Conservation (phyloP, 2,113 vertebrate species). For the Emydura subglobosa region DNA sequence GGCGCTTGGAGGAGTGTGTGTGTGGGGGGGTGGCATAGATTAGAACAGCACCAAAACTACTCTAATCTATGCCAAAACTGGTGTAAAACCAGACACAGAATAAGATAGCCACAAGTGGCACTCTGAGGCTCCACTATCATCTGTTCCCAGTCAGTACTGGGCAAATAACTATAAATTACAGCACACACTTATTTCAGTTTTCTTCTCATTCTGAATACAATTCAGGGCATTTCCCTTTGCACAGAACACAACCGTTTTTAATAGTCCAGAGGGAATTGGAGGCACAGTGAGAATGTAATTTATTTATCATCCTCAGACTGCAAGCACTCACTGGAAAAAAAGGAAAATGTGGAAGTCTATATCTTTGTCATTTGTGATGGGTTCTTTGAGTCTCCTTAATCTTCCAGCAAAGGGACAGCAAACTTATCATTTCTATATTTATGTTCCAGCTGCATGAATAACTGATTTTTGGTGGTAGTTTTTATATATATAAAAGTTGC, state of each 20-base stretch:
- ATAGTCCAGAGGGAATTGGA: background rate
- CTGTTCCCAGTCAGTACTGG: background rate
- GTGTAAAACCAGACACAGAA: background rate
- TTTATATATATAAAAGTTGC: too few relatives aligned
- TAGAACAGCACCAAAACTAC: too few relatives aligned
- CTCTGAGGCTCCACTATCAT: background rate
- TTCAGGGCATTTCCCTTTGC: background rate
- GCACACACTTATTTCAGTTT: background rate
- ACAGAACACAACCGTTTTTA: background rate
- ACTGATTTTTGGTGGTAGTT: too few relatives aligned
- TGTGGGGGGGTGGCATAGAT: too few relatives aligned
- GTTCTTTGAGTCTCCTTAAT: background rate
- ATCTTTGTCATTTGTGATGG: background rate
- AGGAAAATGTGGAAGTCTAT: background rate
- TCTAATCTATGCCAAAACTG: background rate
- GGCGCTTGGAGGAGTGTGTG: background rate
- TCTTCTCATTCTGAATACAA: background rate
- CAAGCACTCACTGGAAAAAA: background rate
- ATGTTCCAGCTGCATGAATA: background rate
- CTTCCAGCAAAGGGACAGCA: background rate
- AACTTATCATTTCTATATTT: background rate
- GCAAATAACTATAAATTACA: conserved; percentile 10
- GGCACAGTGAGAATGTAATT: background rate
- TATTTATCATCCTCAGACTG: background rate
- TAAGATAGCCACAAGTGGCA: background rate